A percentile compares a stretch with the other conserved stretches of the same genome.
Evolutionary conservation across 1,140 invertebrate genomes (phyloP).

Genomic region (Cydia pomonella): DNA sequence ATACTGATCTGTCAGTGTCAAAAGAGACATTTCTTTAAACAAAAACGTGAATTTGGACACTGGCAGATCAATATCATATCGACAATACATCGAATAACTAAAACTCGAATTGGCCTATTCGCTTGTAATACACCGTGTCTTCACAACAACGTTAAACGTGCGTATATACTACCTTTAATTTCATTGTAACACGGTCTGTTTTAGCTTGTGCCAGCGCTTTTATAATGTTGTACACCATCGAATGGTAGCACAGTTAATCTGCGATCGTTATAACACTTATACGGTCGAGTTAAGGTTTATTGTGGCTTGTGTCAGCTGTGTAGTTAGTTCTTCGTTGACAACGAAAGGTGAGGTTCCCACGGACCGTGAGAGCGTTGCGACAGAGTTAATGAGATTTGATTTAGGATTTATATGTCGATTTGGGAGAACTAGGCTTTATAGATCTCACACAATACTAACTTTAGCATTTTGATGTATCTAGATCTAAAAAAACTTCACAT

Average conservation of each 20-base stretch:
- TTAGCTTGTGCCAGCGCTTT: neutral
- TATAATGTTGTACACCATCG: neutral
- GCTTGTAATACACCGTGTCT: conserved; percentile 6
- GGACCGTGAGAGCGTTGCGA: conserved; percentile 31
- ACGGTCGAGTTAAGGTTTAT: neutral
- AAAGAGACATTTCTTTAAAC: too few species aligned
- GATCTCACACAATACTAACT: neutral
- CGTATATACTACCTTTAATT: neutral
- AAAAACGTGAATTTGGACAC: too few species aligned
- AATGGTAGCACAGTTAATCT: conserved; percentile 2
- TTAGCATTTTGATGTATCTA: neutral
- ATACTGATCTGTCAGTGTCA: too few species aligned
- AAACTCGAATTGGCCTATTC: too few species aligned
- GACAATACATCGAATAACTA: too few species aligned
- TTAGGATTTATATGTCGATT: conserved; percentile 22
- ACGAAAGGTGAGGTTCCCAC: conserved; percentile 32
- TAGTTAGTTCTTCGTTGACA: conserved; percentile 5
- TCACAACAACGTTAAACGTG: neutral
- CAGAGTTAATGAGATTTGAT: conserved; percentile 32
- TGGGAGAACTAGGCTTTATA: neutral
- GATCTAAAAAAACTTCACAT: neutral
- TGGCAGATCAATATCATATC: too few species aligned
- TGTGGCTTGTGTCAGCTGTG: neutral
- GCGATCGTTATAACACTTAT: neutral
- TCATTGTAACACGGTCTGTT: neutral